Evolutionary conservation across 1,140 invertebrate species (phyloP), one percentile per base, ranked within the genome.

Genomic region (Drosophila mayri): DNA sequence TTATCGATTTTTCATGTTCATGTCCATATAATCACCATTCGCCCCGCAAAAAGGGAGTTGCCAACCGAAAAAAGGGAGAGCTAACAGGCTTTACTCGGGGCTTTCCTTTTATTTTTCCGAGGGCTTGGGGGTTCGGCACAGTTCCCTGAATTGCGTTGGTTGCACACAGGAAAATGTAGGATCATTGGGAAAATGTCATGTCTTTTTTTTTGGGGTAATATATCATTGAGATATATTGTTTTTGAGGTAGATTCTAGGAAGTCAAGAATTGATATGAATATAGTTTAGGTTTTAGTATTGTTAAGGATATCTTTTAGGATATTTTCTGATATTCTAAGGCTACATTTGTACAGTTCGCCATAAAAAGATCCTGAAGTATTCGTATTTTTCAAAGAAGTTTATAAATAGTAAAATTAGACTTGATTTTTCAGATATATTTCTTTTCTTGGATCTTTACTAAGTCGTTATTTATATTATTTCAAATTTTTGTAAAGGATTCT

Each of bases 1-100:
- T 59, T 91, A 91, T 91, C 88, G 87, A 91, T 91, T 91, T 91
- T 91, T 74, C 81, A 81, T 81, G 84, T 63, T 83, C 83, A 86
- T 78, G 80, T 84, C 82, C 73, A 66, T 68, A 84, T 78, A 76
- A 58, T 81, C 70, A 58, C 49, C 52, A 58, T 60, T 60, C 52
- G 46, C 43, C 61, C 61, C 41, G 64, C 67, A 49, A 20, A 72
- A 72, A 72, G 70, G 70, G 67, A 72, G 70, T 73, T 73, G 70
- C 70, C 70, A 72, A 60, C 52, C 70, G 43, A 66, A 70, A 64
- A 68, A 72, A 60, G 54, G 67, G 70, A 72, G 66, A 68, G 67
- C 54, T 41, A 49, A 55, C 52, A 55, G 52, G 52, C 52, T 55
- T 55, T 55, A 55, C 14, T 38, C 8, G 30, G n/a, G 38, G 68